Evolutionary conservation across 2,797 vertebrate species (phyloP).

Genomic region (Lacerta bilineata): DNA sequence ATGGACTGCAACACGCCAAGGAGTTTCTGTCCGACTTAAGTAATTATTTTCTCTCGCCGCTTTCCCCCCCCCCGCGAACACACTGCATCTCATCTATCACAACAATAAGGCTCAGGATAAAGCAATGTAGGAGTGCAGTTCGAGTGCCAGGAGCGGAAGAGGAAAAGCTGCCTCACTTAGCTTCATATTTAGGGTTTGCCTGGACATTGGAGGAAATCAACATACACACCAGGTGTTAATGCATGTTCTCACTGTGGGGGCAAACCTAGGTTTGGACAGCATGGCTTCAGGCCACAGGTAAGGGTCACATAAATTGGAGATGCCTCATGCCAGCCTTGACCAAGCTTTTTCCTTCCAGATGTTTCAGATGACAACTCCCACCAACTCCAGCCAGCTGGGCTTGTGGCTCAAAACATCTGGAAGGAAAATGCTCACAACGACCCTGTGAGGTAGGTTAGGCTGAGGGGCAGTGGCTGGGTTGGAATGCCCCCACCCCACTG

Average conservation of each 20-base stretch:
- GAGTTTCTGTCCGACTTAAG: conserved; percentile 26
- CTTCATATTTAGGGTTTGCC: conserved; percentile 12
- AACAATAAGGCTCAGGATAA: conserved; percentile 33
- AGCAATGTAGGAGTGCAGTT: conserved; percentile 45
- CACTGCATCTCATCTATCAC: neutral
- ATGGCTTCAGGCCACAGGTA: neutral
- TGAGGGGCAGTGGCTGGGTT: too few relatives aligned
- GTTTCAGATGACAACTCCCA: neutral
- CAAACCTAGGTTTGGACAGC: neutral
- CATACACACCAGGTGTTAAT: neutral
- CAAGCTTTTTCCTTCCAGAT: neutral
- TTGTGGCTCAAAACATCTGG: too few relatives aligned
- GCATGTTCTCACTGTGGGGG: neutral
- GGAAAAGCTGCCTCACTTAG: conserved; percentile 36
- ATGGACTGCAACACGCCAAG: conserved; percentile 28
- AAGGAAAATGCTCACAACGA: too few relatives aligned
- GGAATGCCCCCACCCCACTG: too few relatives aligned
- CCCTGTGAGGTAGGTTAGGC: too few relatives aligned
- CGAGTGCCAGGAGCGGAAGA: conserved; percentile 39
- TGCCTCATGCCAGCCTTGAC: neutral
- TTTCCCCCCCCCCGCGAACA: neutral
- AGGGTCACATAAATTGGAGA: neutral
- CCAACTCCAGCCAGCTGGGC: neutral
- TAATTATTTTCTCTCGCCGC: conserved; percentile 29
- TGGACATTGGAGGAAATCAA: too few relatives aligned